Conservation (phyloP, 2,888 invertebrate species). For the Mesorhabditis spiculigera region DNA sequence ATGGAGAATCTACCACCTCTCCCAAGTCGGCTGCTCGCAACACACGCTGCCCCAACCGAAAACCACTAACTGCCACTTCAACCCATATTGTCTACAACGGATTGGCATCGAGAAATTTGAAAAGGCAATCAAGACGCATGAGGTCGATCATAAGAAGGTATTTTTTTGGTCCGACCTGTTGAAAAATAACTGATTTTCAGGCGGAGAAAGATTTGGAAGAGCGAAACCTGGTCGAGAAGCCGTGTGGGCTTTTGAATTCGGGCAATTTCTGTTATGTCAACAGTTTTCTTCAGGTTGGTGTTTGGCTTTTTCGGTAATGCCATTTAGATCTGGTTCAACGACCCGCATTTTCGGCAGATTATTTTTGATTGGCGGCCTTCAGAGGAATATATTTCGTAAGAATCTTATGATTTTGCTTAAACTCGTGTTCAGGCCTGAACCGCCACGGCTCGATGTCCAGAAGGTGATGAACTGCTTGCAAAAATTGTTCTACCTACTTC, state of each 20-base stretch:
- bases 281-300: slow-evolving; percentile 51
- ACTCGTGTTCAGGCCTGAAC: slow-evolving; percentile 18
- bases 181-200: not conserved
- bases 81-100: slow-evolving; percentile 49
- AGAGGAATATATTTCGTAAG: slow-evolving; percentile 24
- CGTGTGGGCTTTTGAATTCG: slow-evolving; percentile 48
- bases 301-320: slow-evolving; percentile 7
- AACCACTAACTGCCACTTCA: slow-evolving; percentile 40
- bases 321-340: slow-evolving; percentile 54
- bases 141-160: not conserved
- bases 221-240: slow-evolving; percentile 39
- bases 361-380: slow-evolving; percentile 48
- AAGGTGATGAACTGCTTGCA: slow-evolving; percentile 48
- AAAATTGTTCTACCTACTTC: slow-evolving; percentile 45
- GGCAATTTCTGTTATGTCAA: slow-evolving; percentile 57
- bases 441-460: slow-evolving; percentile 45
- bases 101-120: slow-evolving; percentile 54
- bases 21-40: not conserved
- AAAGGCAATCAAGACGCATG: slow-evolving; percentile 37
- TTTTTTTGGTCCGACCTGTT: not conserved
- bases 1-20: not conserved
- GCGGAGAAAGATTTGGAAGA: slow-evolving; percentile 23
- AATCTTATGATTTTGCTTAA: not conserved
- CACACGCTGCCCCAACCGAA: slow-evolving; percentile 8
- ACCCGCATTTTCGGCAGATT: slow-evolving; percentile 51